A percentile compares a stretch with the other conserved stretches of the same genome.
Conservation (phyloP, 2,888 invertebrate genomes). For the Cantharis nigra region DNA sequence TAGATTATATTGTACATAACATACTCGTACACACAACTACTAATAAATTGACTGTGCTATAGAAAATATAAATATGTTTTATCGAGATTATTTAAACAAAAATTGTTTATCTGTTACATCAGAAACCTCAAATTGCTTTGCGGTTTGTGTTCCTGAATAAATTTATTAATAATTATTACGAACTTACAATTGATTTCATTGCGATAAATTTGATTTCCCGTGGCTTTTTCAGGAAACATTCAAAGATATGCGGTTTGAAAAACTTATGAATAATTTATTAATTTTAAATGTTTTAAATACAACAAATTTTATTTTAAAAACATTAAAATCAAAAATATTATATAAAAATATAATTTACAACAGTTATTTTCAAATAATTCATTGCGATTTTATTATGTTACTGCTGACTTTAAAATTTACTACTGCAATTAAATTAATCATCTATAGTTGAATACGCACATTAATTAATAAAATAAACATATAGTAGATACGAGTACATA, state of each 20-base stretch:
- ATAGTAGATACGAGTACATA: background rate
- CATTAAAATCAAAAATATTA: background rate
- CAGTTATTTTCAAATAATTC: background rate
- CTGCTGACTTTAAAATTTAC: background rate
- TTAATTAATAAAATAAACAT: background rate
- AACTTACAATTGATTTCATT: constrained; percentile 11
- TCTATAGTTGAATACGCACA: background rate
- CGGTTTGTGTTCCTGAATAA: constrained; percentile 37
- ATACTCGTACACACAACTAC: background rate
- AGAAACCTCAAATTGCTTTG: constrained; percentile 8
- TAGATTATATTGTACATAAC: background rate
- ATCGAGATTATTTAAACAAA: constrained; percentile 10
- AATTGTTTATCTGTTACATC: constrained; percentile 6
- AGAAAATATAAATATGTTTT: background rate
- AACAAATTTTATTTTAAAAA: background rate
- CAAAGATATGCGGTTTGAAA: constrained; percentile 5
- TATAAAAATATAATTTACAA: background rate
- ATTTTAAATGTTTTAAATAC: background rate
- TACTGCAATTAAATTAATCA: background rate
- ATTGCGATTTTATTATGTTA: background rate
- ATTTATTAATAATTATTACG: constrained; percentile 22
- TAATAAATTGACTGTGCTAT: background rate
- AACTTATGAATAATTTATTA: background rate
- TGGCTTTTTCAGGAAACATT: constrained; percentile 8
- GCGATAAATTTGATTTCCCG: background rate